A percentile compares a stretch with the other conserved stretches of the same genome.
Conservation (phyloP, 2,113 vertebrate species). For the Aepyceros melampus region DNA sequence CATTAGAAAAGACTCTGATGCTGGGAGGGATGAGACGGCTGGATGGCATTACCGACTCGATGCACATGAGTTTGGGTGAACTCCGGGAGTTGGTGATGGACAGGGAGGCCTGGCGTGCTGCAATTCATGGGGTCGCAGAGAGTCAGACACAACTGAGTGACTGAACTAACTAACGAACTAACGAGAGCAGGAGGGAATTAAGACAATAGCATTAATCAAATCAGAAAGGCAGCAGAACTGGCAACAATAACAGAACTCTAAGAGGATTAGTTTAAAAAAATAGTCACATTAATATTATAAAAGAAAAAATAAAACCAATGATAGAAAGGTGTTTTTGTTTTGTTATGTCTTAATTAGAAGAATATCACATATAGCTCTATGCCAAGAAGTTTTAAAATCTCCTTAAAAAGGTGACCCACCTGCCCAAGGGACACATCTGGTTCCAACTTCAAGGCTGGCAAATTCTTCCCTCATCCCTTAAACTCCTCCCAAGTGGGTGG, state of each 20-base stretch:
- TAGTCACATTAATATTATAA: neutral
- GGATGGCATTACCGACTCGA: neutral
- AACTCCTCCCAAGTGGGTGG: neutral
- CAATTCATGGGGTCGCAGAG: too few species aligned
- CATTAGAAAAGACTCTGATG: neutral
- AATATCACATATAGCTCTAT: neutral
- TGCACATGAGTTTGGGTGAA: neutral
- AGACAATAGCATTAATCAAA: neutral
- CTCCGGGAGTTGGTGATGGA: neutral
- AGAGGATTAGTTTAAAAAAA: slow-evolving; percentile 19
- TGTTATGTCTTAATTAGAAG: slow-evolving; percentile 38
- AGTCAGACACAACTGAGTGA: too few species aligned
- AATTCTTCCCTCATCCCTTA: neutral
- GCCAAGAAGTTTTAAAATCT: neutral
- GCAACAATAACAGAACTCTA: neutral
- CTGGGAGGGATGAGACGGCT: neutral
- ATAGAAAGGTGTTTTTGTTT: neutral
- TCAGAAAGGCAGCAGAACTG: neutral
- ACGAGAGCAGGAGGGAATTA: neutral
- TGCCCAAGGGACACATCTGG: neutral
- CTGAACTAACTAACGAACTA: neutral
- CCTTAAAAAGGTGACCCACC: neutral
- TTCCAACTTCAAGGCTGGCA: neutral
- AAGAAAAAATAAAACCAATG: neutral
- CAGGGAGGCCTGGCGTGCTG: neutral